Evolutionary conservation across 2,888 invertebrate species (phyloP).

Genomic region (Bombylius major): DNA sequence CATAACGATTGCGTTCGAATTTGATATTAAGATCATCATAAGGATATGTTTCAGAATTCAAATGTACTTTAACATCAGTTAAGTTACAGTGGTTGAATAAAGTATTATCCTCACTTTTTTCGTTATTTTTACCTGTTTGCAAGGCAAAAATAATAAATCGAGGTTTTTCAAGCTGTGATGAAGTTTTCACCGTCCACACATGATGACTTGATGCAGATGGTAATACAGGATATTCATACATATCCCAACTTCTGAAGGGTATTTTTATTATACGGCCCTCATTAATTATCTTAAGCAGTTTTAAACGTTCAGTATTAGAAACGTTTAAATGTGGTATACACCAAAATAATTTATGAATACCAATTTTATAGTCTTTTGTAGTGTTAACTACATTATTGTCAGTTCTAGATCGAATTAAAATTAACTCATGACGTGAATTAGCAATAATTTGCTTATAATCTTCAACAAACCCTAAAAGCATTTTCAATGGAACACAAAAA

Average conservation of each 20-base stretch:
- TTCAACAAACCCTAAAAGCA: conserved; percentile 26
- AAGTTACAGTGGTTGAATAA: conserved; percentile 20
- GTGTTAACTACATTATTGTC: conserved; percentile 6
- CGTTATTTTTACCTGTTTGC: too few species aligned
- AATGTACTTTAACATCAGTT: conserved; percentile 25
- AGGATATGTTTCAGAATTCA: conserved; percentile 27
- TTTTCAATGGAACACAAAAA: conserved; percentile 21
- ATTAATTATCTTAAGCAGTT: conserved; percentile 1
- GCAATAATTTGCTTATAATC: conserved; percentile 28
- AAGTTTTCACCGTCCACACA: conserved; percentile 25
- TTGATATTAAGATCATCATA: conserved; percentile 25
- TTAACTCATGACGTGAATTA: conserved; percentile 27
- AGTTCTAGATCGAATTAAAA: conserved; percentile 10
- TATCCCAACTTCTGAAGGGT: conserved; percentile 4
- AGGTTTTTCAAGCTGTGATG: too few species aligned
- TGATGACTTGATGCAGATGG: conserved; percentile 21
- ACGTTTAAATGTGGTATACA: conserved; percentile 9
- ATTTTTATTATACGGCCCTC: conserved; percentile 1
- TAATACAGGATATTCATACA: conserved; percentile 14
- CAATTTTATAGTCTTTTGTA: conserved; percentile 1
- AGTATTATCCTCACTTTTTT: conserved; percentile 23
- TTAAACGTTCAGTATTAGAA: conserved; percentile 4
- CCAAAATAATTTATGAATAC: conserved; percentile 17
- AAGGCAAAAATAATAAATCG: too few species aligned
- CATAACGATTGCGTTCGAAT: conserved; percentile 19